phyloP scores from a whole-genome alignment of 2,888 invertebrate species.

The Cecidostiba fungosa region DNA sequence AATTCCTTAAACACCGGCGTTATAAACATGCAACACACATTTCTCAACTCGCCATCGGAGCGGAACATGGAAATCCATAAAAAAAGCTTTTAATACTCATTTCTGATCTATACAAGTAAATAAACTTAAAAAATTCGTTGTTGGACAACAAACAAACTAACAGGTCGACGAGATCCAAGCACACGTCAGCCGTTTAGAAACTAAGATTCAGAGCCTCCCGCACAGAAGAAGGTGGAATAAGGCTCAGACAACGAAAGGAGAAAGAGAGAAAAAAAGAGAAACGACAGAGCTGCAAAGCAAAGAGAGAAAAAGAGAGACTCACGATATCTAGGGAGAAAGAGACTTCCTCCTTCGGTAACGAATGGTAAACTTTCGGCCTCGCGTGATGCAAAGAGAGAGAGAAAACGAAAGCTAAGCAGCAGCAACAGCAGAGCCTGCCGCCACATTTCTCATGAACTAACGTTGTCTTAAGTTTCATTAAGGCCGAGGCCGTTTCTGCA shows the following conservation, averaged over 20 bases:
- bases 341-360: constrained; percentile 51
- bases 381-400: constrained; percentile 49
- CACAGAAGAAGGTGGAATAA: background rate
- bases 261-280: constrained; percentile 3
- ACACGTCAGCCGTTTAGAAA: background rate
- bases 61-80: background rate
- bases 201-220: background rate
- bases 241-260: background rate
- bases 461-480: constrained; percentile 63
- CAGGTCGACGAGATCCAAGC: no score
- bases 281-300: background rate
- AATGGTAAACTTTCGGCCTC: constrained; percentile 59
- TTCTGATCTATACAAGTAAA: background rate
- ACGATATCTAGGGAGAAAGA: constrained; percentile 29
- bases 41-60: background rate
- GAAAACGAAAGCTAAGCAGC: constrained; percentile 27
- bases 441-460: constrained; percentile 55
- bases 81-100: background rate
- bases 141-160: background rate
- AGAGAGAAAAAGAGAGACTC: background rate
- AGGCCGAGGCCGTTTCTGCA: constrained; percentile 57
- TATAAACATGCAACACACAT: constrained; percentile 30
- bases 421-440: constrained; percentile 10
- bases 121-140: background rate
- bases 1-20: constrained; percentile 22